Evolutionary conservation across 2,797 vertebrate genomes (phyloP), one percentile per base, ranked within the genome.

Genomic region (Sebastes diploproa): DNA sequence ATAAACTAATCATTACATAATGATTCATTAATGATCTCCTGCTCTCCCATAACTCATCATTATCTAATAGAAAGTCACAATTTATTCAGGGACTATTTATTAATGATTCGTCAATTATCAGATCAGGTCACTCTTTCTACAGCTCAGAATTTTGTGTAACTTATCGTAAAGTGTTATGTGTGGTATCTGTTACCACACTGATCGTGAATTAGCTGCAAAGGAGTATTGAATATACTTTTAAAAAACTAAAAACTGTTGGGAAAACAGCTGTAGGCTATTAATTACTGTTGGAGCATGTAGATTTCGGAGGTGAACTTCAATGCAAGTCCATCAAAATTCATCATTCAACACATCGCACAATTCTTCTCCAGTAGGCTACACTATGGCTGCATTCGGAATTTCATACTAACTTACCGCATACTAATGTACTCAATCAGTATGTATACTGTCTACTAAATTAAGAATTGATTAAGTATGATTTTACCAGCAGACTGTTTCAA

Each of bases 1-100:
- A 54, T 46, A 22, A 75, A 67, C 54, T 23, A 67, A 76, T 54
- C 46, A 73, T 54, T 54, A 25, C 6, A n/a, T 7, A 38, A 42
- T 4, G 3, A 42, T 46, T 50, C 18, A 50, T 50, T 50, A 50
- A 50, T 50, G 46, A 50, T 50, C 46, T 50, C 46, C 46, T 50
- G 46, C 46, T 50, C 46, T 50, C 46, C 46, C 18, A 20, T 50
- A 20, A 50, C 46, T 50, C 46, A 20, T 65, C 54, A 58, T 38
- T 29, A 34, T 34, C 55, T 29, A n/a, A 25, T 46, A 38, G 2
- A 68, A 56, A 34, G 52, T 59, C 36, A 22, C 7, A 1, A 29
- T 11, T 60, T 67, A 61, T 61, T 69, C 14, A 52, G 7, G 3
- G 11, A 12, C 12, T 18, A 18, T 6, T 54, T 62, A 27, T 38